Evolutionary conservation across 2,113 vertebrate genomes (phyloP).

Genomic region (Podarcis cretensis): DNA sequence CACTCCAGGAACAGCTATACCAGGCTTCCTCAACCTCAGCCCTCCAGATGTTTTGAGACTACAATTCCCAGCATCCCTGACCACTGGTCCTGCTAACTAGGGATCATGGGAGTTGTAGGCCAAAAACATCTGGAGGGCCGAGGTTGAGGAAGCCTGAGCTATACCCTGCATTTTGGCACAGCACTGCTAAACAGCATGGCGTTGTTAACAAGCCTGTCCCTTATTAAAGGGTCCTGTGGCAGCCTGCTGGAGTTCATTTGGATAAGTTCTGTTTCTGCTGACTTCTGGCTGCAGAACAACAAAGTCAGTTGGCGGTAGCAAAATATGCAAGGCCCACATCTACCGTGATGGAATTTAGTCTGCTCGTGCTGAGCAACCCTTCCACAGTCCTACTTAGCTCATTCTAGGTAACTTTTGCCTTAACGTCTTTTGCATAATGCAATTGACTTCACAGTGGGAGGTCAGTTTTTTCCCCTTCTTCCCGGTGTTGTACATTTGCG

Average conservation of each 20-base stretch:
- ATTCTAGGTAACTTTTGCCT: conserved; percentile 46
- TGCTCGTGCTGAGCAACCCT: conserved; percentile 38
- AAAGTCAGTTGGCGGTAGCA: conserved; percentile 53
- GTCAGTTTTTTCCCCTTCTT: conserved; percentile 22
- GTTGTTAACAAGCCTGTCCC: conserved; percentile 58
- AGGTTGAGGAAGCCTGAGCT: neutral
- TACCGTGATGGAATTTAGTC: conserved; percentile 49
- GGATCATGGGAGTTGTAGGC: no score
- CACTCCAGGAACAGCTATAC: neutral
- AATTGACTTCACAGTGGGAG: conserved; percentile 47
- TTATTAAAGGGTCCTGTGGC: conserved; percentile 39
- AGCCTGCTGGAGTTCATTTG: conserved; percentile 45
- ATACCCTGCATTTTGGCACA: conserved; percentile 31
- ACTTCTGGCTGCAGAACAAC: conserved; percentile 28
- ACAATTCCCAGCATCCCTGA: no score
- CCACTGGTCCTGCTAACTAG: no score
- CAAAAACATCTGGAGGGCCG: no score
- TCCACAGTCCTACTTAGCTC: conserved; percentile 45
- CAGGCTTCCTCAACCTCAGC: no score
- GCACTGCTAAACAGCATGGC: conserved; percentile 50
- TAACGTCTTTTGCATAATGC: conserved; percentile 41
- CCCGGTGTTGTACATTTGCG: conserved; percentile 33
- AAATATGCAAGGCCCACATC: conserved; percentile 57
- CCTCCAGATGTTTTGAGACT: no score
- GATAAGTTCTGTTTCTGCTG: conserved; percentile 66